Percentiles rank a stretch among this genome's conserved stretches.
Conservation (phyloP, 2,797 vertebrate genomes). For the Typhlichthys eigenmanni region DNA sequence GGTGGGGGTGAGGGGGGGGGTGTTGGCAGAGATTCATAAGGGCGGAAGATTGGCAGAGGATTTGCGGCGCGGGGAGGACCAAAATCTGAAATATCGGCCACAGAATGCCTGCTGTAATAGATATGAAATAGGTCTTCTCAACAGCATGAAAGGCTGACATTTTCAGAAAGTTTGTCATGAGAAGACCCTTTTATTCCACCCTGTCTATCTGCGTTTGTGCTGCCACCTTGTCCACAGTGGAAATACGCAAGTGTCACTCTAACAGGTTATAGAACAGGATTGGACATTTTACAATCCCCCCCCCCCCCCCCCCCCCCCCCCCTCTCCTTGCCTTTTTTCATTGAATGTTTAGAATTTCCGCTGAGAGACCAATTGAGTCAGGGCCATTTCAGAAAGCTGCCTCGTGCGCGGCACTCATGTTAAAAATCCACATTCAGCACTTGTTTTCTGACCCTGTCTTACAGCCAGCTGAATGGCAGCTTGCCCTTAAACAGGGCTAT, state of each 20-base stretch:
- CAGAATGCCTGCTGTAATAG: conserved; percentile 87
- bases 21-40: conserved; percentile 84
- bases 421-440: conserved; percentile 52
- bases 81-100: conserved; percentile 84
- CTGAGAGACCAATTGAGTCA: conserved; percentile 69
- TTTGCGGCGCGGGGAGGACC: conserved; percentile 80
- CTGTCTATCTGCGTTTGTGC: conserved; percentile 81
- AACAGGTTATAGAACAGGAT: conserved; percentile 73
- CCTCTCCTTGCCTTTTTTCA: conserved; percentile 44
- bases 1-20: conserved; percentile 74
- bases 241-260: conserved; percentile 84
- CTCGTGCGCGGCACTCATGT: conserved; percentile 61
- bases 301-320: conserved; percentile 48
- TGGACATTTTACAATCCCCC: conserved; percentile 70
- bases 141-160: conserved; percentile 86
- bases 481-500: conserved; percentile 7
- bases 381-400: conserved; percentile 55
- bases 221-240: conserved; percentile 80
- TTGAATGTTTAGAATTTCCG: conserved; percentile 67
- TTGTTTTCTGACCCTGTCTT: conserved; percentile 54
- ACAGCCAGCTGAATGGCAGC: conserved; percentile 27
- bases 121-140: conserved; percentile 88
- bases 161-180: conserved; percentile 84
- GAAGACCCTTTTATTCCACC: conserved; percentile 82
- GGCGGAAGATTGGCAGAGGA: conserved; percentile 87